Base-by-base conservation (phyloP, 2,113 vertebrate species). In the Rousettus leschenaultii region DNA sequence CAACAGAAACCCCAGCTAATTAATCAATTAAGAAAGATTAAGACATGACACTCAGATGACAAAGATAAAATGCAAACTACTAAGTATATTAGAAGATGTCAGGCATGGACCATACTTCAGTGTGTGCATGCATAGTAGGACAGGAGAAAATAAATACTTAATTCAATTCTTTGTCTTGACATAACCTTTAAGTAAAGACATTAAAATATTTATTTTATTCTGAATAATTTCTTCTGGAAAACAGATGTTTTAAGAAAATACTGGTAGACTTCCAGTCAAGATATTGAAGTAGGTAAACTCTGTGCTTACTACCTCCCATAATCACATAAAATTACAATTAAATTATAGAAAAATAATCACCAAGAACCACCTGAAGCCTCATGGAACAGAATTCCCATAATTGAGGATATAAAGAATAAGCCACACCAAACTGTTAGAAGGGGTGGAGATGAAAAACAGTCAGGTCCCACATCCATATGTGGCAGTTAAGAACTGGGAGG, bases 241-340 rank as follows among this genome's bases (percentile, higher is more conserved):
- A n/a, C 7, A 87, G 53, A 43, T 86, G 24, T 28, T 90, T 91
- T 33, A 93, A 93, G 80, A 86, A 93, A 95, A 82, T 43, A 70
- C 3, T 89, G 51, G 13, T 59, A 43, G 8, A 59, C 24, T 59
- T 80, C 5, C 35, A 40, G 30, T 80, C 55, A 59, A 61, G 59
- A 80, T 59, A 38, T 12, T 43, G 35, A 5, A 40, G 78, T 59
- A 80, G 15, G 35, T 59, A 80, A 80, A 40, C 35, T 59, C 24
- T 80, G 78, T 80, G 35, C 35, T 35, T 26, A 80, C 40, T 1
- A 11, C 53, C 28, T 80, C 78, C 28, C 35, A 80, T 14, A 19
- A 59, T 59, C 55, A 80, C 78, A 80, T 59, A 24, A 80, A 57
- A 28, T 59, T 59, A 59, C 53, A 59, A 59, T 26, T 59, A 59